Percentiles rank a stretch among this genome's conserved stretches.
Evolutionary conservation across 2,888 invertebrate species (phyloP).

Genomic region (Trissoscelio sp.): DNA sequence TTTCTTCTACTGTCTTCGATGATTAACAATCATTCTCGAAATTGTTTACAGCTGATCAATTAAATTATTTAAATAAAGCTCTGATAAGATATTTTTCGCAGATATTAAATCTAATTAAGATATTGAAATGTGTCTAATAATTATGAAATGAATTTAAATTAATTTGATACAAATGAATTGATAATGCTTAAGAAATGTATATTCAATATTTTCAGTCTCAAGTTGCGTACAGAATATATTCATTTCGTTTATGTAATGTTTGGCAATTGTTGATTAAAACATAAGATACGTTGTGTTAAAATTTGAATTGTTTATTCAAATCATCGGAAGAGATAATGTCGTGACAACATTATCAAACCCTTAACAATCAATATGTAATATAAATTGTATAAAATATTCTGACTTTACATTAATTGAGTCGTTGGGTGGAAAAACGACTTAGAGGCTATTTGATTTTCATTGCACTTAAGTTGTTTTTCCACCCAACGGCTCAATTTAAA

Average conservation of each 20-base stretch:
- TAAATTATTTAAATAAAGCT: too few species aligned
- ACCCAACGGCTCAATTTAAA: too few species aligned
- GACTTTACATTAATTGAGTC: slow-evolving; percentile 29
- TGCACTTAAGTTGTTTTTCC: too few species aligned
- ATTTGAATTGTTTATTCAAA: slow-evolving; percentile 19
- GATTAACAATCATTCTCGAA: neutral
- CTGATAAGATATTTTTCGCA: neutral
- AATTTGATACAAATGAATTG: neutral
- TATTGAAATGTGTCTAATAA: too few species aligned
- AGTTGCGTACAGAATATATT: slow-evolving; percentile 74
- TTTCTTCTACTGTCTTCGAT: slow-evolving; percentile 3
- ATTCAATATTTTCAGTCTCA: slow-evolving; percentile 80
- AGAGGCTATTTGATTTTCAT: too few species aligned
- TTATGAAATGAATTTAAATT: too few species aligned
- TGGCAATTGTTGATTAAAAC: slow-evolving; percentile 81
- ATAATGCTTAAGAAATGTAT: slow-evolving; percentile 69
- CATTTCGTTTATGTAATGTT: slow-evolving; percentile 72
- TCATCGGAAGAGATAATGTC: slow-evolving; percentile 19
- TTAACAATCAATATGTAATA: slow-evolving; percentile 32
- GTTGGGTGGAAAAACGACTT: too few species aligned
- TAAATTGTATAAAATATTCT: slow-evolving; percentile 37
- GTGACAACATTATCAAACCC: slow-evolving; percentile 6
- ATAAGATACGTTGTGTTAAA: slow-evolving; percentile 50
- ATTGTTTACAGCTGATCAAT: too few species aligned
- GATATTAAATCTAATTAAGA: too few species aligned